Evolutionary conservation across 2,888 invertebrate species (phyloP).

Genomic region (Anticlea derivata): DNA sequence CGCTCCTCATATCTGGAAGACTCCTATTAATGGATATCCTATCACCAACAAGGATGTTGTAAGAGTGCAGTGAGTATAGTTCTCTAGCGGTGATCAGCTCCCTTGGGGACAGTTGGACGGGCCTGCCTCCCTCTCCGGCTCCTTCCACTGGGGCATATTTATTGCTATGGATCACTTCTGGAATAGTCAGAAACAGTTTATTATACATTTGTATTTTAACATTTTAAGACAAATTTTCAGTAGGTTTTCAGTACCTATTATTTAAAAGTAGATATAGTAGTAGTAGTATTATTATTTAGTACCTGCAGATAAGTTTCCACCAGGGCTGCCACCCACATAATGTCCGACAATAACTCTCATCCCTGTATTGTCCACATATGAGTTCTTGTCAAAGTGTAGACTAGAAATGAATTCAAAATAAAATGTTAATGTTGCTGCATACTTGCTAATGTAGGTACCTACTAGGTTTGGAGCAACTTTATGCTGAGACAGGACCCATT

Average conservation of each 20-base stretch:
- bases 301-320: conserved; percentile 92
- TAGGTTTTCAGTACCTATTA: no score
- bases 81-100: conserved; percentile 91
- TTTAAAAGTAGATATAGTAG: no score
- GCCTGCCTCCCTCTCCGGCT: conserved; percentile 91
- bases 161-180: conserved; percentile 90
- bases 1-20: conserved; percentile 92
- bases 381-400: conserved; percentile 85
- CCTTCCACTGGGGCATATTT: conserved; percentile 89
- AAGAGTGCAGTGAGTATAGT: conserved; percentile 92
- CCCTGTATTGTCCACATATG: conserved; percentile 89
- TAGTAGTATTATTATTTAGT: no score
- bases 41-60: conserved; percentile 95
- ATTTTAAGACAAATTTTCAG: no score
- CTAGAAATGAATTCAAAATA: conserved; percentile 59
- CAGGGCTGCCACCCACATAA: conserved; percentile 92
- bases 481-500: no score
- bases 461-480: no score
- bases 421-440: no score
- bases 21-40: conserved; percentile 93
- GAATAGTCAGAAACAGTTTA: no score
- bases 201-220: no score
- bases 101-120: conserved; percentile 89
- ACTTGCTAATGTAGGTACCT: no score
- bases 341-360: conserved; percentile 94